phyloP scores from a whole-genome alignment of 2,113 vertebrate genomes.

The Leucopsar rothschildi region DNA sequence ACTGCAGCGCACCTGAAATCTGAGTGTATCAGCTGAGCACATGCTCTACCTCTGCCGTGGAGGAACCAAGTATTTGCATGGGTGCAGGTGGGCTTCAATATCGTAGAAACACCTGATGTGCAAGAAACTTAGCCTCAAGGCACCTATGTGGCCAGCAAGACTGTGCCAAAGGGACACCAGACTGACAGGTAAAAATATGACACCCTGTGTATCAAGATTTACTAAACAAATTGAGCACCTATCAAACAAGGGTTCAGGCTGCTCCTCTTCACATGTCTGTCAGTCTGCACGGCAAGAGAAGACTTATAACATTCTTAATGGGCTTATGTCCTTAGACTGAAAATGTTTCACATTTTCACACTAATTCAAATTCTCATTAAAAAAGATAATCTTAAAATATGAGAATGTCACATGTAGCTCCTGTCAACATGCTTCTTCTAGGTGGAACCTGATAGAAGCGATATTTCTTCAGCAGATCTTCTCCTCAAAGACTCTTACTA shows the following conservation, averaged over 20 bases:
- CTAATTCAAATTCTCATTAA: background rate
- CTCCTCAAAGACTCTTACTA: background rate
- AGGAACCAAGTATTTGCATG: background rate
- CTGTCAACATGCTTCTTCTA: background rate
- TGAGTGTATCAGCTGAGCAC: background rate
- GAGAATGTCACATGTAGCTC: background rate
- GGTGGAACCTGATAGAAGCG: background rate
- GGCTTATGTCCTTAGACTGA: background rate
- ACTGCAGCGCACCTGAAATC: background rate
- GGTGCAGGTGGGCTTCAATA: background rate
- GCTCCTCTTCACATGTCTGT: background rate
- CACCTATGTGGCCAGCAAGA: background rate
- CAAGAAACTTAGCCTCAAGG: background rate
- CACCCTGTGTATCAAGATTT: background rate
- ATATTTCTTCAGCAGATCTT: background rate
- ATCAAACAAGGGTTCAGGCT: background rate
- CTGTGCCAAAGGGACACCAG: background rate
- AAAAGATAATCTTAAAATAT: background rate
- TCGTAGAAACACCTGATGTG: background rate
- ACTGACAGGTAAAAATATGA: background rate
- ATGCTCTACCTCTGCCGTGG: too few relatives aligned
- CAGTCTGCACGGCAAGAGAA: background rate
- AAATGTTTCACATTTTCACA: background rate
- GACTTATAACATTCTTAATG: background rate
- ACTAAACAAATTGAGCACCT: background rate